Conservation (phyloP, 2,113 vertebrate genomes). For the Pelobates fuscus region DNA sequence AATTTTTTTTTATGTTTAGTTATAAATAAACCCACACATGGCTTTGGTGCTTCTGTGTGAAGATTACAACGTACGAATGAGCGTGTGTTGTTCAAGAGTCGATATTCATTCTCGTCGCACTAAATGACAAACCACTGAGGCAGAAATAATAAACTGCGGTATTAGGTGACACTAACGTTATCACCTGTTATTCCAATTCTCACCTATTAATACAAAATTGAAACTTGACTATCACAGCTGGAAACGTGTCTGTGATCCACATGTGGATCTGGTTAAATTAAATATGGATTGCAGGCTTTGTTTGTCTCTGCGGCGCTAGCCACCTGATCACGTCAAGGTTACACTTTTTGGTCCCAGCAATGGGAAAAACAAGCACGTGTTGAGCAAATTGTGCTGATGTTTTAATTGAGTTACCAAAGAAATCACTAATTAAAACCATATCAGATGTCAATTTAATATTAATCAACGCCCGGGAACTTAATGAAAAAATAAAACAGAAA, state of each 20-base stretch:
- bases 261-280: background rate
- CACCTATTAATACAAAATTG: conserved; percentile 8
- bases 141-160: conserved; percentile 23
- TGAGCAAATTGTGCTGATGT: background rate
- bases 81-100: background rate
- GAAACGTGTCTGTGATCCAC: background rate
- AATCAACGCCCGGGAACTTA: background rate
- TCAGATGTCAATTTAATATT: background rate
- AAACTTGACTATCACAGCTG: background rate
- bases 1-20: too few relatives aligned
- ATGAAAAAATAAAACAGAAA: background rate
- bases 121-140: conserved; percentile 39
- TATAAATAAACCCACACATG: background rate
- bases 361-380: background rate
- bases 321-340: background rate
- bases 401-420: background rate
- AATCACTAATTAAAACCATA: background rate
- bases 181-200: background rate
- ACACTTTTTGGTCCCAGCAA: background rate
- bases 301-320: background rate
- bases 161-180: conserved; percentile 15
- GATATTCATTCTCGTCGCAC: conserved; percentile 15
- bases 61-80: conserved; percentile 13
- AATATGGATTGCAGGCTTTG: conserved; percentile 8
- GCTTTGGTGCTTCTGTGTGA: background rate